A percentile compares a stretch with the other conserved stretches of the same genome.
These are phyloP conservation scores for Pterocles orientalis DNA, from an alignment of 2,113 vertebrate genomes.

Conservation along the genomic window DNA sequence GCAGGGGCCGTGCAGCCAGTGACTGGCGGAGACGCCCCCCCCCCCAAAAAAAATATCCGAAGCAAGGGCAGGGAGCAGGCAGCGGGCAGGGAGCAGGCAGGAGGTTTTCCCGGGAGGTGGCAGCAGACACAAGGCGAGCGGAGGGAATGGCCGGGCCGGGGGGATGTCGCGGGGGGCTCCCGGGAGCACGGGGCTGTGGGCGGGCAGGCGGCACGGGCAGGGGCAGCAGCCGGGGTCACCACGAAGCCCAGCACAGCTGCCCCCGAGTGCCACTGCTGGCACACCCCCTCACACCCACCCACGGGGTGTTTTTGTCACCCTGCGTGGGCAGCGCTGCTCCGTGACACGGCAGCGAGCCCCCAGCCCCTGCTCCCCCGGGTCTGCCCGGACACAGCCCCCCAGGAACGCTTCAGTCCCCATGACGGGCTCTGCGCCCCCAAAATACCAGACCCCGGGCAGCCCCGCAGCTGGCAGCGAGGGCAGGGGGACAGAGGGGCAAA, in stretches of 20 bases:
- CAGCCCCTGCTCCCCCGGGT: not conserved
- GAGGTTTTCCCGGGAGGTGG: not conserved
- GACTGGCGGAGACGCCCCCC: too few relatives aligned
- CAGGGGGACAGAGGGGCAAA: not conserved
- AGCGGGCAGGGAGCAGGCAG: not conserved
- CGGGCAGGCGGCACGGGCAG: not conserved
- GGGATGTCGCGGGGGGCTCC: not conserved
- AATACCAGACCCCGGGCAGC: not conserved
- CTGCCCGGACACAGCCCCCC: accelerated
- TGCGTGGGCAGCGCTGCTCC: not conserved
- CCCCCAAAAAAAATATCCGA: not conserved
- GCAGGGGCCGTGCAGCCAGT: too few relatives aligned
- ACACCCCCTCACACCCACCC: not conserved
- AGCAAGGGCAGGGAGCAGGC: not conserved
- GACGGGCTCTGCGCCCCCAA: not conserved
- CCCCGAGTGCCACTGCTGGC: not conserved
- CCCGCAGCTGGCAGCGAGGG: not conserved
- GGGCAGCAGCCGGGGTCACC: too few relatives aligned
- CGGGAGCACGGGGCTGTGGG: not conserved
- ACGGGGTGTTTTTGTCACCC: not conserved
- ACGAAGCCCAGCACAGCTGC: accelerated
- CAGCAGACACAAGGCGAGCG: not conserved
- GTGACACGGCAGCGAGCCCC: not conserved
- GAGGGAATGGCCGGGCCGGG: too few relatives aligned
- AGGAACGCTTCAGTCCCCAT: too few relatives aligned